phyloP scores from a whole-genome alignment of 2,888 invertebrate species.

The Pachydiplax longipennis region DNA sequence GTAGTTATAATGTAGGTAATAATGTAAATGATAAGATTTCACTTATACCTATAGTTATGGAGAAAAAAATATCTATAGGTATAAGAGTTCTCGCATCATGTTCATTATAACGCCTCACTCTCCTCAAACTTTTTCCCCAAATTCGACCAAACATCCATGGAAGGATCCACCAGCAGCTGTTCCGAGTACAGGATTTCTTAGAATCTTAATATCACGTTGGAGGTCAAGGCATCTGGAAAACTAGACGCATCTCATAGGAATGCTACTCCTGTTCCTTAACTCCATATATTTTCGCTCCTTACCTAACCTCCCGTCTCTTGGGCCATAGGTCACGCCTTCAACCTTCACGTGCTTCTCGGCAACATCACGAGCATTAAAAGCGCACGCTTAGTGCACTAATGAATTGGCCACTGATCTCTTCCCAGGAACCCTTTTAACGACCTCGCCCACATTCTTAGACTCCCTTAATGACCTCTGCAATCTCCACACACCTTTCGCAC shows the following conservation, averaged over 20 bases:
- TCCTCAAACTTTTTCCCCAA: no score
- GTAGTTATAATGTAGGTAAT: no score
- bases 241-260: background rate
- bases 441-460: background rate
- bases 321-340: background rate
- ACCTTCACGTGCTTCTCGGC: background rate
- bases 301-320: background rate
- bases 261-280: background rate
- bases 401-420: background rate
- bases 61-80: no score
- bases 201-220: background rate
- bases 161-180: background rate
- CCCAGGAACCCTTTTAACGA: background rate
- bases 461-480: background rate
- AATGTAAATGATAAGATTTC: no score
- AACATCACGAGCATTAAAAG: background rate
- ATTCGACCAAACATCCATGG: no score
- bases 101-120: no score
- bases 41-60: no score
- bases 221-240: background rate
- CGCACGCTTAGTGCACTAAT: background rate
- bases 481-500: background rate
- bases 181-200: background rate
- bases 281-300: background rate
- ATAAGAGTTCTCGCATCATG: no score